Conservation (phyloP, 2,113 vertebrate species). For the Oncorhynchus clarkii region DNA sequence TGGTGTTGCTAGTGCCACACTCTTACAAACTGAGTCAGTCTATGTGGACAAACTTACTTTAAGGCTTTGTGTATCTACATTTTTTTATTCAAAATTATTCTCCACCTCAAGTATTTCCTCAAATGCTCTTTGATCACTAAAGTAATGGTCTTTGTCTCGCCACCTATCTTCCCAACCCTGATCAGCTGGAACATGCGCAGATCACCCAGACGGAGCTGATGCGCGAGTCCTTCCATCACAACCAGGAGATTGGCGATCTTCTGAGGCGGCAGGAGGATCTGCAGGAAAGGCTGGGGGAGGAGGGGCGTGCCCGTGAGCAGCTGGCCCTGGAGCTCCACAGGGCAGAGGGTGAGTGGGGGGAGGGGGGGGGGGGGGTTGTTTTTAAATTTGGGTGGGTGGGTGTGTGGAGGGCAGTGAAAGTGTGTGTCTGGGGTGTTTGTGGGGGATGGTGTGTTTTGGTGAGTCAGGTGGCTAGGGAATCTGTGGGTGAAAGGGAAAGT, state of each 20-base stretch:
- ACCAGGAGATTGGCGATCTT: constrained; percentile 83
- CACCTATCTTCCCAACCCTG: constrained; percentile 6
- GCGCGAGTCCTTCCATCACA: constrained; percentile 88
- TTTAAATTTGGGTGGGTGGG: not conserved
- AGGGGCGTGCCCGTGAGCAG: constrained; percentile 83
- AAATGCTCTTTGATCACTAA: not conserved
- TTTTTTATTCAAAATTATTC: too few species aligned
- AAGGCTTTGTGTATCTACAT: too few species aligned
- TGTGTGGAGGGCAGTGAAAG: not conserved
- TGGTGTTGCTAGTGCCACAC: too few species aligned
- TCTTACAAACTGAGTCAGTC: too few species aligned
- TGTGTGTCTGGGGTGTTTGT: not conserved
- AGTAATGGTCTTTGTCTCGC: not conserved
- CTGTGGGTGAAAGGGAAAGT: not conserved
- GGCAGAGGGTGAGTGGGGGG: constrained; percentile 81
- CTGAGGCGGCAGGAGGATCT: constrained; percentile 88
- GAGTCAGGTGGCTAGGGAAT: not conserved
- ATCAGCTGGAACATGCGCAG: constrained; percentile 91
- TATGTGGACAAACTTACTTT: too few species aligned
- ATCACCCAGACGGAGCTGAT: constrained; percentile 91
- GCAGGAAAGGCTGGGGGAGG: constrained; percentile 84
- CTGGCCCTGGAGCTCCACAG: constrained; percentile 89
- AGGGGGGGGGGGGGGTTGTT: constrained; percentile 13
- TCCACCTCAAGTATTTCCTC: too few species aligned
- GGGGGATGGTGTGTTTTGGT: not conserved